Evolutionary conservation across 2,888 invertebrate genomes (phyloP).

Genomic region (Campoplex nolae): DNA sequence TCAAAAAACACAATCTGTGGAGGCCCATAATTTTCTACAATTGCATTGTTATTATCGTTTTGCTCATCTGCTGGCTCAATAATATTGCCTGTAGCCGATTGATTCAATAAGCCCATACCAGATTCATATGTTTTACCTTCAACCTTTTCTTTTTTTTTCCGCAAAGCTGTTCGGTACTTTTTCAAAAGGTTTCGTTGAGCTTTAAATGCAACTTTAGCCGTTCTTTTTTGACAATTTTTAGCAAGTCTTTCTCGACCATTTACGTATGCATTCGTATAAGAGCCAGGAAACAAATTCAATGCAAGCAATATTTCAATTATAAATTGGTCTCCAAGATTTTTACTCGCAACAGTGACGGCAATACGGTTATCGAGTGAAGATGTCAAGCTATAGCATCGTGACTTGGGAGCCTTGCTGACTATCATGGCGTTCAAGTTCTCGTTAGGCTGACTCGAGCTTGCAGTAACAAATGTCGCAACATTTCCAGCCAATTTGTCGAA

Average conservation of each 20-base stretch:
- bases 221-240: conserved; percentile 45
- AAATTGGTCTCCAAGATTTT: conserved; percentile 60
- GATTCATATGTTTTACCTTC: no score
- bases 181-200: no score
- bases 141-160: no score
- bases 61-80: no score
- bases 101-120: no score
- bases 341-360: conserved; percentile 59
- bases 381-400: conserved; percentile 52
- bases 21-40: no score
- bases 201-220: conserved; percentile 51
- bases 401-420: no score
- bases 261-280: conserved; percentile 16
- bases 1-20: no score
- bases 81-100: no score
- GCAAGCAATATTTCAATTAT: conserved; percentile 24
- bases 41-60: no score
- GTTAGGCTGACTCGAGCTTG: conserved; percentile 58
- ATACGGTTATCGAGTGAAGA: conserved; percentile 58
- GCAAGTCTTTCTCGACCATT: conserved; percentile 17
- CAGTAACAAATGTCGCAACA: conserved; percentile 39
- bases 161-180: conserved; percentile 33
- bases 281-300: conserved; percentile 46
- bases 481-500: conserved; percentile 47
- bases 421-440: conserved; percentile 60